Percentiles rank a stretch among this genome's conserved stretches.
These are phyloP conservation scores for Tipula unca DNA, from an alignment of 2,888 invertebrate species.

Conservation along the genomic window DNA sequence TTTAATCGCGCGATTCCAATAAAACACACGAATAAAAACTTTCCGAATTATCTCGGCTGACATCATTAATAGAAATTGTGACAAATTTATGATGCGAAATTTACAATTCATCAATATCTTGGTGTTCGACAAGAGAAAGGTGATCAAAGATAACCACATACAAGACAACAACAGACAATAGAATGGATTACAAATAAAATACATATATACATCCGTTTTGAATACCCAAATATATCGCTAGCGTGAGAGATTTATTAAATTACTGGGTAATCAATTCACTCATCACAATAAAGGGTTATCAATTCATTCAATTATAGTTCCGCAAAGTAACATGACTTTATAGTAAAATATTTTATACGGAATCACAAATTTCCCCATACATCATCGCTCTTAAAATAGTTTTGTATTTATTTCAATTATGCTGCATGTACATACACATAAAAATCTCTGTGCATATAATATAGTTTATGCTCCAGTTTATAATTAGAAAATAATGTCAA, in stretches of 20 bases:
- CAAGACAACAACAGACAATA: neutral
- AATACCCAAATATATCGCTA: neutral
- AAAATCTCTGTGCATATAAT: neutral
- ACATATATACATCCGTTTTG: neutral
- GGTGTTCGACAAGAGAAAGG: neutral
- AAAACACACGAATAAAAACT: neutral
- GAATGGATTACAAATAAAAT: neutral
- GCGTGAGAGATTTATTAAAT: neutral
- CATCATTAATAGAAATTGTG: neutral
- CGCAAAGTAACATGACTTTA: neutral
- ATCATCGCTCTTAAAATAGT: neutral
- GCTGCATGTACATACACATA: neutral
- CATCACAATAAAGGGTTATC: too few species aligned
- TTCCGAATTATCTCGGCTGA: neutral
- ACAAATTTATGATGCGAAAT: neutral
- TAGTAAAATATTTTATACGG: neutral
- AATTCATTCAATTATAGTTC: neutral
- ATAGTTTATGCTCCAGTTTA: neutral
- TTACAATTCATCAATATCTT: neutral
- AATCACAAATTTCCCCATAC: neutral
- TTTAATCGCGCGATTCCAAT: neutral
- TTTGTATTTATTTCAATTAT: neutral
- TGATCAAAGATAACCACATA: neutral
- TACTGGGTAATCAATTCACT: too few species aligned
- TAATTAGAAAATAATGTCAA: neutral